Conservation (phyloP, 2,113 vertebrate genomes). For the Megaceryle torquata region DNA sequence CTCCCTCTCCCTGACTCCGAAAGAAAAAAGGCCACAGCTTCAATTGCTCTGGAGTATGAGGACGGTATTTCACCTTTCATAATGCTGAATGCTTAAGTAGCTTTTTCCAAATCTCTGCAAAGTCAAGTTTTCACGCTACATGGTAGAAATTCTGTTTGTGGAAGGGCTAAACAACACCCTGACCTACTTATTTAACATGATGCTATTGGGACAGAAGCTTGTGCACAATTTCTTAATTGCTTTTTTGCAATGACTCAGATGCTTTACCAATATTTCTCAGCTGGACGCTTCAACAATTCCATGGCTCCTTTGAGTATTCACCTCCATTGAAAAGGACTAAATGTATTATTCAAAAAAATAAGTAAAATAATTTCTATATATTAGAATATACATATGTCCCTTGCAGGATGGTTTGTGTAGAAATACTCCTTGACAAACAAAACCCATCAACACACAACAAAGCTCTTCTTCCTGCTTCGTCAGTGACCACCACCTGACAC, state of each 20-base stretch:
- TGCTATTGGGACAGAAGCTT: background rate
- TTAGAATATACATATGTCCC: background rate
- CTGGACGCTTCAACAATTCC: background rate
- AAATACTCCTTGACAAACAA: background rate
- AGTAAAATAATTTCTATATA: background rate
- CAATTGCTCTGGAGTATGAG: background rate
- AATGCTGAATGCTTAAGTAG: rapidly evolving
- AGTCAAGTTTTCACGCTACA: background rate
- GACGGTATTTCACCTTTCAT: background rate
- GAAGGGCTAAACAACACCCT: background rate
- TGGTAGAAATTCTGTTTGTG: rapidly evolving
- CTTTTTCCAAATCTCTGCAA: background rate
- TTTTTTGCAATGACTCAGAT: background rate
- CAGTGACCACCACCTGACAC: background rate
- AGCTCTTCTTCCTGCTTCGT: background rate
- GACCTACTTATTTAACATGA: background rate
- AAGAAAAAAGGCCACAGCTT: background rate
- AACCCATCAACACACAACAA: background rate
- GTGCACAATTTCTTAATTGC: background rate
- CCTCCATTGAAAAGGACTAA: background rate
- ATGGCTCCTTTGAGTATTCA: background rate
- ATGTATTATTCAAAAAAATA: background rate
- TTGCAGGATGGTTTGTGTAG: background rate
- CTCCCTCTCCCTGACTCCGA: background rate
- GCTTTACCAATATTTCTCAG: background rate